phyloP scores from a whole-genome alignment of 2,113 vertebrate genomes.

The Oncorhynchus kisutch region DNA sequence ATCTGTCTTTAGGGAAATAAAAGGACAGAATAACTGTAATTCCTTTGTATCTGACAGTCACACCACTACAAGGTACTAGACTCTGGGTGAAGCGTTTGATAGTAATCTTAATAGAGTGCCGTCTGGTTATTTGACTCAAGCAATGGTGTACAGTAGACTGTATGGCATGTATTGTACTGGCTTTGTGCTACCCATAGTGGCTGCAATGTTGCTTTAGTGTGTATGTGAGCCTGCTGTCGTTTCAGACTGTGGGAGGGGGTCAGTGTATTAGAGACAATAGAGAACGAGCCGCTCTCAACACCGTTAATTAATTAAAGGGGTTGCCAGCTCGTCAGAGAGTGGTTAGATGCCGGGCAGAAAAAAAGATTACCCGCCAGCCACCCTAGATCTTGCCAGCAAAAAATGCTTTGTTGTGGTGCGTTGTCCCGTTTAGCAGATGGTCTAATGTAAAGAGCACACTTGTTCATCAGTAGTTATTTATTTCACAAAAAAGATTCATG shows the following conservation, averaged over 20 bases:
- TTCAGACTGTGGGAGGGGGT: background rate
- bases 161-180: background rate
- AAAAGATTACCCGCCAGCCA: background rate
- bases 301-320: background rate
- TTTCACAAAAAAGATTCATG: background rate
- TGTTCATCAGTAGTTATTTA: background rate
- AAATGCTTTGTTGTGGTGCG: background rate
- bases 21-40: constrained; percentile 44
- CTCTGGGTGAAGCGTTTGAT: background rate
- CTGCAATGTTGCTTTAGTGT: background rate
- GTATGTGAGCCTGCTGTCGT: background rate
- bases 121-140: background rate
- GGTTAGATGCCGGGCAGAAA: background rate
- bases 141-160: background rate
- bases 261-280: background rate
- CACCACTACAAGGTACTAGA: constrained; percentile 4
- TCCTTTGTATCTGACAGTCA: constrained; percentile 33
- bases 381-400: background rate
- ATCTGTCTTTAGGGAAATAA: constrained; percentile 36
- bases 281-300: background rate
- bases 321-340: background rate
- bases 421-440: background rate
- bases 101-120: background rate
- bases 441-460: background rate
- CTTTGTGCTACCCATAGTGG: background rate